Percentiles rank a stretch among this genome's conserved stretches.
These are phyloP conservation scores for Cyclura pinguis DNA, from an alignment of 2,797 vertebrate genomes.

Conservation along the genomic window DNA sequence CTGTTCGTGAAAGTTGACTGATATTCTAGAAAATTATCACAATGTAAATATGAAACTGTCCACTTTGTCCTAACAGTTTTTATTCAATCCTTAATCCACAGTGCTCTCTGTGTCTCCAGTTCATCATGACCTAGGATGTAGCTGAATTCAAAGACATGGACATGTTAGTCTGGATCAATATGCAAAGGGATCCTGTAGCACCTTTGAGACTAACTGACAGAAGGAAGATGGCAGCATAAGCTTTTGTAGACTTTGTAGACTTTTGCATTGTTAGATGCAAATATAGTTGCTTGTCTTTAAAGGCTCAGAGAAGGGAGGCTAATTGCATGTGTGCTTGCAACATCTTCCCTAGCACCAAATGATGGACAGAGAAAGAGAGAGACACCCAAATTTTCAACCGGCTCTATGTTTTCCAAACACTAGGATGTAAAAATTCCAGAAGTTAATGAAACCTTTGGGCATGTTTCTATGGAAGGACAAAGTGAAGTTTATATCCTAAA, in stretches of 20 bases:
- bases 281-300: not conserved
- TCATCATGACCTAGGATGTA: not conserved
- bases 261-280: no score
- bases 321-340: not conserved
- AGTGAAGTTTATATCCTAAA: not conserved
- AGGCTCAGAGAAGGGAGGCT: not conserved
- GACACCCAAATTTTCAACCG: not conserved
- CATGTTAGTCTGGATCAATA: no score
- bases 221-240: no score
- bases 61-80: not conserved
- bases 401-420: not conserved
- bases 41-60: not conserved
- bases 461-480: not conserved
- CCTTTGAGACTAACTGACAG: no score
- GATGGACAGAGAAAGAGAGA: not conserved
- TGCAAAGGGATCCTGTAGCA: no score
- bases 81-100: not conserved
- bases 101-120: conserved; percentile 12
- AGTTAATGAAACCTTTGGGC: not conserved
- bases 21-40: not conserved
- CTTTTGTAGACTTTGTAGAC: no score
- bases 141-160: no score
- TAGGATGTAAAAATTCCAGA: not conserved
- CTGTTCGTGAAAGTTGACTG: not conserved
- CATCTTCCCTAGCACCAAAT: not conserved